A percentile compares a stretch with the other conserved stretches of the same genome.
Evolutionary conservation across 2,888 invertebrate species (phyloP).

Genomic region (Sarcophaga variegata): DNA sequence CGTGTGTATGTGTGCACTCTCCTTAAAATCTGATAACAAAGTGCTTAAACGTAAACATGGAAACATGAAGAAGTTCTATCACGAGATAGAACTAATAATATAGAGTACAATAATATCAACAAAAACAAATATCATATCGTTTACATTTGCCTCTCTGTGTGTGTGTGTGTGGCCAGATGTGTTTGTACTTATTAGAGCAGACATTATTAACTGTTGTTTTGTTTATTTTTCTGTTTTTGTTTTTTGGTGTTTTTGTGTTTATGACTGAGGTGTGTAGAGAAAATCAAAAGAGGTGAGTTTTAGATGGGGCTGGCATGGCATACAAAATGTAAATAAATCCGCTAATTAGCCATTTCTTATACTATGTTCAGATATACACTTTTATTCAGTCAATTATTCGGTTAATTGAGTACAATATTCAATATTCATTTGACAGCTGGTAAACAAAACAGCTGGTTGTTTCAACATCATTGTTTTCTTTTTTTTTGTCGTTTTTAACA

Average conservation of each 20-base stretch:
- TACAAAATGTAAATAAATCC: neutral
- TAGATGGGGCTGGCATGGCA: neutral
- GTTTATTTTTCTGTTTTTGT: neutral
- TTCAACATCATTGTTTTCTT: no score
- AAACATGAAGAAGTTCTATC: neutral
- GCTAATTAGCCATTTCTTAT: neutral
- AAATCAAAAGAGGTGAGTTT: neutral
- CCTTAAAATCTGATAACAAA: no score
- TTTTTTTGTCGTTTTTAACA: no score
- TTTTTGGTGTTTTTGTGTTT: neutral
- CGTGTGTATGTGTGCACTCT: no score
- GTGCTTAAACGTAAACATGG: neutral
- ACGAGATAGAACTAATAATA: neutral
- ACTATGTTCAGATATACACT: no score
- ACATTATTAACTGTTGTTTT: neutral
- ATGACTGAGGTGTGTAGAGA: neutral
- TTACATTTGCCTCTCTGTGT: neutral
- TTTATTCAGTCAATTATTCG: no score
- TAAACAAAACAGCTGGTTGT: no score
- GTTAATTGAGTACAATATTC: no score
- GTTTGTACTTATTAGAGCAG: neutral
- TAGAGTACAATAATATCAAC: neutral
- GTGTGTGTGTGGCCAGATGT: neutral
- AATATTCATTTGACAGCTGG: no score
- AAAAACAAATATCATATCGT: neutral